Evolutionary conservation across 92 coral and sea anemone species (phyloP), one percentile per base, ranked within the genome.

Genomic region (Porites cylindrica): DNA sequence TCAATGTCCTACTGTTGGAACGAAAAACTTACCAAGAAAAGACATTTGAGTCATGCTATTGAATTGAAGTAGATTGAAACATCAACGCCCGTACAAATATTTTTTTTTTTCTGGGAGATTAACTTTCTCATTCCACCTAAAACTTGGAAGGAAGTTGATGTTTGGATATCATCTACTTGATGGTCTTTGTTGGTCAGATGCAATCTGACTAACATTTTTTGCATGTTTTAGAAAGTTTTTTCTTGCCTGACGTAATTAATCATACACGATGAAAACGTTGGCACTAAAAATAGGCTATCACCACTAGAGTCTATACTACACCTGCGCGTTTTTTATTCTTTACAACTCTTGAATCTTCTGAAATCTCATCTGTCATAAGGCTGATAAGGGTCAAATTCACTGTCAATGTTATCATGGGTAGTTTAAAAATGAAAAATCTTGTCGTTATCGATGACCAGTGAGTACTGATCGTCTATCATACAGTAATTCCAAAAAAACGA

Each of bases 161-260:
- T 78, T 78, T 63, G 82, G 73, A 78, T 12, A 63, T 38, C 14
- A 72, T 78, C 82, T 72, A 64, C n/a, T 78, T 47, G 32, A 38
- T 43, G 26, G 66, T 38, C 56, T 47, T 23, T 14, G 19, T 32
- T 63, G 38, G 71, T 11, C 20, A 79, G 16, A 51, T 58, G 23
- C 47, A 38, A 38, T 38, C 47, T 29, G 29, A 10, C 71, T 1
- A 63, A 13, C 58, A 79, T 79, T 79, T 51, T 19, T 62, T 52
- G 1, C 71, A 19, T 63, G 0, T 78, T 78, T 43, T 14, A 11
- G 47, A 11, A 67, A 12, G 19, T 67, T 70, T 10, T 23, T 56
- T 51, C 43, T 75, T 75, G 14, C 32, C 24, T 58, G 80, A 76
- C 80, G 66, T 76, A 76, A 76, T 58, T 59, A 60, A 76, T 76